Evolutionary conservation across 1,140 invertebrate species (phyloP).

Genomic region (Chymomyza costata): DNA sequence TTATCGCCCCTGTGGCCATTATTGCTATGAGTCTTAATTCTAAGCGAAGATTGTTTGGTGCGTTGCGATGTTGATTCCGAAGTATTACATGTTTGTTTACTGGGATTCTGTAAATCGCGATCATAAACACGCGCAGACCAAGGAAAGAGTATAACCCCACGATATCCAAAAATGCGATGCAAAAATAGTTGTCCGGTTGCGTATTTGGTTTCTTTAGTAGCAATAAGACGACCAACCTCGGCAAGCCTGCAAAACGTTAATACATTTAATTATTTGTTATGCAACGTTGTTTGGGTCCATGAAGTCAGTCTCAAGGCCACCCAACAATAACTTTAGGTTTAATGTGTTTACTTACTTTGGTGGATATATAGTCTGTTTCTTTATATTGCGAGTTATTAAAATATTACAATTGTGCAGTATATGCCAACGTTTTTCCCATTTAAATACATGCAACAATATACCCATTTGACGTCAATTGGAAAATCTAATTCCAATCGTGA

Average conservation of each 20-base stretch:
- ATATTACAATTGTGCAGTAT: constrained; percentile 47
- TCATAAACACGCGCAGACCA: constrained; percentile 97
- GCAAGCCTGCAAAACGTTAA: constrained; percentile 76
- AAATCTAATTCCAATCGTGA: not conserved
- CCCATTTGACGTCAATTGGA: constrained; percentile 41
- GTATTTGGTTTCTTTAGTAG: constrained; percentile 93
- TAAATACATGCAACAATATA: constrained; percentile 49
- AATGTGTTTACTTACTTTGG: constrained; percentile 50
- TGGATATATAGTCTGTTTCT: constrained; percentile 51
- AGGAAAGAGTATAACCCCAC: constrained; percentile 96
- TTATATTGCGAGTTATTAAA: constrained; percentile 36
- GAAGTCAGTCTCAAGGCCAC: no score
- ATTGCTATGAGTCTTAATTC: constrained; percentile 49
- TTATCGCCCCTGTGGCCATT: constrained; percentile 48
- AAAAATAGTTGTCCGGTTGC: constrained; percentile 96
- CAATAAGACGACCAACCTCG: constrained; percentile 81
- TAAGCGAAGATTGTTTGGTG: constrained; percentile 59
- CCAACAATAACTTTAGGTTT: not conserved
- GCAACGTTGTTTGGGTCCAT: constrained; percentile 29
- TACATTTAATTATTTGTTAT: constrained; percentile 13
- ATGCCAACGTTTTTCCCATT: constrained; percentile 54
- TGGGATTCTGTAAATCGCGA: constrained; percentile 83
- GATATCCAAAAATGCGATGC: constrained; percentile 96
- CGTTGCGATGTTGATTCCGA: constrained; percentile 58
- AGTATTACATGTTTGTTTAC: constrained; percentile 56